Conservation (phyloP, 2,888 invertebrate genomes). For the Nomada ruficornis region DNA sequence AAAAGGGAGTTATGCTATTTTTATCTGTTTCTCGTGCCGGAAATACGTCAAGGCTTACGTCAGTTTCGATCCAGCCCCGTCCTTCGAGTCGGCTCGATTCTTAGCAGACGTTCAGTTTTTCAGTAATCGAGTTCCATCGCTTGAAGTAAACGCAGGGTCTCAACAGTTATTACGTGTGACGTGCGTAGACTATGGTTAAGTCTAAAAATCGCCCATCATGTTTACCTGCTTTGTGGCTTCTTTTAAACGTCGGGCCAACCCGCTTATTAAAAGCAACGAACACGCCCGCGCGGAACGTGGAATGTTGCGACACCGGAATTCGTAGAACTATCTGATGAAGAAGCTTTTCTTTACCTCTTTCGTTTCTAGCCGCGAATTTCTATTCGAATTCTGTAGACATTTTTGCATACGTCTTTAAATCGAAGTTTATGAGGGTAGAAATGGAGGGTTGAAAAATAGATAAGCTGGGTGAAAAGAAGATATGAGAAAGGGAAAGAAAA, state of each 20-base stretch:
- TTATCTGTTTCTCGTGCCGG: constrained; percentile 22
- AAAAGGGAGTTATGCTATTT: not conserved
- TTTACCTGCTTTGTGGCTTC: constrained; percentile 65
- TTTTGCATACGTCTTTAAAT: not conserved
- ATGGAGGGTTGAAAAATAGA: too few species aligned
- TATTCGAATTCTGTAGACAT: not conserved
- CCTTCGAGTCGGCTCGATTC: constrained; percentile 36
- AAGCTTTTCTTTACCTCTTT: not conserved
- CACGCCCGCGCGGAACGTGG: constrained; percentile 7
- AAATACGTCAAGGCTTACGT: constrained; percentile 30
- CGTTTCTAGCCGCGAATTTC: not conserved
- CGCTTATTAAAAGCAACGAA: constrained; percentile 65
- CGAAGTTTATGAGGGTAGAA: too few species aligned
- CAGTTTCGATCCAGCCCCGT: constrained; percentile 27
- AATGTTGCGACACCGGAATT: constrained; percentile 54
- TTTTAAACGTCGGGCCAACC: constrained; percentile 56
- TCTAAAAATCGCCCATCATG: constrained; percentile 62
- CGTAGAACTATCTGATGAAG: constrained; percentile 13
- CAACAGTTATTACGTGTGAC: constrained; percentile 62
- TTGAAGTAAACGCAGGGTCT: constrained; percentile 57
- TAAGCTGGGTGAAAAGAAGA: too few species aligned
- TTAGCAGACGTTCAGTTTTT: constrained; percentile 67
- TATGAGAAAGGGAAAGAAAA: too few species aligned
- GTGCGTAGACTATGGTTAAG: constrained; percentile 65
- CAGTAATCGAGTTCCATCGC: constrained; percentile 67